Evolutionary conservation across 1,140 invertebrate species (phyloP).

Genomic region (Euwallacea fornicatus): DNA sequence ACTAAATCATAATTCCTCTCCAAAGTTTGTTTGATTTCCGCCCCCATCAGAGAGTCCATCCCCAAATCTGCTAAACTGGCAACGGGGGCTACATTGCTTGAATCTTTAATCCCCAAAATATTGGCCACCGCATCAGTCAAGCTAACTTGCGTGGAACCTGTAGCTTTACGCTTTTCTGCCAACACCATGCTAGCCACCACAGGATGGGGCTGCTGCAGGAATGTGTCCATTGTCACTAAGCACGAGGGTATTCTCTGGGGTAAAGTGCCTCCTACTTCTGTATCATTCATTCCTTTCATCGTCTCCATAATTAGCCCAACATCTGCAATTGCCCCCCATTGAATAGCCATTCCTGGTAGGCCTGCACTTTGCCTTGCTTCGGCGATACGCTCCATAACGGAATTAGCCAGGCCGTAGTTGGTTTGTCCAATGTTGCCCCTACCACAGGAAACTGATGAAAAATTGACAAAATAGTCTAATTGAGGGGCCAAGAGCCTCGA

Average conservation of each 20-base stretch:
- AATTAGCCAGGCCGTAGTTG: constrained; percentile 96
- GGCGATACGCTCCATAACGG: constrained; percentile 92
- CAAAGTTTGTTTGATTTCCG: constrained; percentile 95
- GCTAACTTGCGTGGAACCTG: constrained; percentile 57
- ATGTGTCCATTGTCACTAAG: constrained; percentile 79
- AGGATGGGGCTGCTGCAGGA: constrained; percentile 84
- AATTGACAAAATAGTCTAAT: constrained; percentile 89
- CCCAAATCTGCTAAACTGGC: constrained; percentile 88
- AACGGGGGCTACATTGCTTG: constrained; percentile 70
- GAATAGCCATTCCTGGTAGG: constrained; percentile 84
- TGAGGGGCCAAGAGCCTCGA: constrained; percentile 74
- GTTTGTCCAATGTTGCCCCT: constrained; percentile 92
- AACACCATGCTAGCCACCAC: constrained; percentile 84
- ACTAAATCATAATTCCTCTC: constrained; percentile 90
- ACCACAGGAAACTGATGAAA: constrained; percentile 93
- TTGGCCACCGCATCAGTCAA: constrained; percentile 77
- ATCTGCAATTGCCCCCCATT: constrained; percentile 98
- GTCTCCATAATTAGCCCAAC: constrained; percentile 89
- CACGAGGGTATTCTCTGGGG: constrained; percentile 92
- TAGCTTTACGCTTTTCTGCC: constrained; percentile 69
- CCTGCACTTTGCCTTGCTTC: constrained; percentile 80
- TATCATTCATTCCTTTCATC: constrained; percentile 81
- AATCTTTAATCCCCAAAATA: constrained; percentile 86
- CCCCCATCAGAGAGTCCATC: constrained; percentile 97
- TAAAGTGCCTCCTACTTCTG: constrained; percentile 86